phyloP scores from a whole-genome alignment of 92 coral and sea anemone genomes.

The Pocillopora grandis region DNA sequence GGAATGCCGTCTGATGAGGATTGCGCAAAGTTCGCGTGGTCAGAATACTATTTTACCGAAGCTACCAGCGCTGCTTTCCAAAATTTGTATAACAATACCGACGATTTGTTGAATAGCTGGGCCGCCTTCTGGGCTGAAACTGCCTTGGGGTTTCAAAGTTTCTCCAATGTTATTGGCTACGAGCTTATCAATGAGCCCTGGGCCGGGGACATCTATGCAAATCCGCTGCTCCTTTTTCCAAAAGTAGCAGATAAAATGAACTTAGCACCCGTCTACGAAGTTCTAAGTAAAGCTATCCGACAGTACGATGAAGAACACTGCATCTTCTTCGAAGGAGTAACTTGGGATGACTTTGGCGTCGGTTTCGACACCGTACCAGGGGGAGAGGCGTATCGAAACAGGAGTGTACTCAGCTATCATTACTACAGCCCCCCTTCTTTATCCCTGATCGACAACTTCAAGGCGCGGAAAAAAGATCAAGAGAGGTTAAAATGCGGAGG shows the following conservation, averaged over 20 bases:
- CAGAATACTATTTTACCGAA: slow-evolving; percentile 80
- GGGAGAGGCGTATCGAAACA: slow-evolving; percentile 78
- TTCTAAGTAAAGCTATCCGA: slow-evolving; percentile 81
- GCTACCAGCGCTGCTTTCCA: slow-evolving; percentile 96
- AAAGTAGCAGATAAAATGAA: slow-evolving; percentile 79
- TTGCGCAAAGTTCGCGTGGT: slow-evolving; percentile 86
- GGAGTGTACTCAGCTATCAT: slow-evolving; percentile 92
- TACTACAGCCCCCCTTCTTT: slow-evolving; percentile 73
- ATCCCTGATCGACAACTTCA: slow-evolving; percentile 67
- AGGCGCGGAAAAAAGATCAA: slow-evolving; percentile 64
- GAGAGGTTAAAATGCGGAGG: slow-evolving; percentile 54
- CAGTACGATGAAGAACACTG: slow-evolving; percentile 83
- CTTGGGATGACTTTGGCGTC: slow-evolving; percentile 96
- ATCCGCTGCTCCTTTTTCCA: slow-evolving; percentile 83
- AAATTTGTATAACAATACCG: slow-evolving; percentile 84
- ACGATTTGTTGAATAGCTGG: slow-evolving; percentile 88
- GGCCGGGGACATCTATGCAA: slow-evolving; percentile 89
- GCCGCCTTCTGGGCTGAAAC: slow-evolving; percentile 92
- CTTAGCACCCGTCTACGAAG: slow-evolving; percentile 90
- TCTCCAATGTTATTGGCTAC: slow-evolving; percentile 86
- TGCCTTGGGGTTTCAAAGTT: slow-evolving; percentile 77
- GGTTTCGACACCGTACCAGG: slow-evolving; percentile 93
- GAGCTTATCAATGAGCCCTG: slow-evolving; percentile 97
- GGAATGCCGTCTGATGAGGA: slow-evolving; percentile 81
- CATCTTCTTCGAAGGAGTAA: slow-evolving; percentile 90